Evolutionary conservation across 2,888 invertebrate species (phyloP).

Genomic region (Furcula furcula): DNA sequence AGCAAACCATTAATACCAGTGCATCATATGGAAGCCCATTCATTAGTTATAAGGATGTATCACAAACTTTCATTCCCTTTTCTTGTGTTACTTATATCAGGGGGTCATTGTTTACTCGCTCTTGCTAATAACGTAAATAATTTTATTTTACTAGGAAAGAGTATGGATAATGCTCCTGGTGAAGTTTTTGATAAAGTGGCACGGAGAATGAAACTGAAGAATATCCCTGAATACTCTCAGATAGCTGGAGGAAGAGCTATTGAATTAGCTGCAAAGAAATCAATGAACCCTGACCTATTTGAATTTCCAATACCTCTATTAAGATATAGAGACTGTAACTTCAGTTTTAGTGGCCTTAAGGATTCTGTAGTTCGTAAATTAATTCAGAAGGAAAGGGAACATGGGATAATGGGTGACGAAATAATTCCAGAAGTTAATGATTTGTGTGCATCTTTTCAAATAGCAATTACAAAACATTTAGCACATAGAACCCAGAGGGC

Average conservation of each 20-base stretch:
- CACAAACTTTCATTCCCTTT: slow-evolving; percentile 91
- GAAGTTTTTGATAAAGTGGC: slow-evolving; percentile 97
- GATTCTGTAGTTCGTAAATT: slow-evolving; percentile 82
- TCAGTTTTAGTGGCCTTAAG: slow-evolving; percentile 94
- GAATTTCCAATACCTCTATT: slow-evolving; percentile 85
- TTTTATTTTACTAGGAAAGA: slow-evolving; percentile 90
- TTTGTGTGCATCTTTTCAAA: slow-evolving; percentile 93
- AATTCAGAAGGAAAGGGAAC: slow-evolving; percentile 79
- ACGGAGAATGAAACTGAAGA: slow-evolving; percentile 90
- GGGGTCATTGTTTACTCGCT: slow-evolving; percentile 94
- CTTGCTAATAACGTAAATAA: slow-evolving; percentile 87
- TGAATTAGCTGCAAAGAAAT: slow-evolving; percentile 88
- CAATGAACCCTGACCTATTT: slow-evolving; percentile 84
- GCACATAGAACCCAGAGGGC: slow-evolving; percentile 92
- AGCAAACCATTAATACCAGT: slow-evolving; percentile 95
- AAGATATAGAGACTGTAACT: slow-evolving; percentile 89
- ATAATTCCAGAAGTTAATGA: slow-evolving; percentile 89
- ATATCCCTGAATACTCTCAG: slow-evolving; percentile 86
- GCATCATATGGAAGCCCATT: slow-evolving; percentile 99
- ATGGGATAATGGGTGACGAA: slow-evolving; percentile 83
- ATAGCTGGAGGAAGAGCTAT: slow-evolving; percentile 93
- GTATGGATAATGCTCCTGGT: slow-evolving; percentile 94
- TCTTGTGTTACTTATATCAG: slow-evolving; percentile 94
- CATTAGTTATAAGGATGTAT: slow-evolving; percentile 91
- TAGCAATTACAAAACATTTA: slow-evolving; percentile 88